Evolutionary conservation across 2,888 invertebrate genomes (phyloP).

Genomic region (Leptinotarsa peninsularis): DNA sequence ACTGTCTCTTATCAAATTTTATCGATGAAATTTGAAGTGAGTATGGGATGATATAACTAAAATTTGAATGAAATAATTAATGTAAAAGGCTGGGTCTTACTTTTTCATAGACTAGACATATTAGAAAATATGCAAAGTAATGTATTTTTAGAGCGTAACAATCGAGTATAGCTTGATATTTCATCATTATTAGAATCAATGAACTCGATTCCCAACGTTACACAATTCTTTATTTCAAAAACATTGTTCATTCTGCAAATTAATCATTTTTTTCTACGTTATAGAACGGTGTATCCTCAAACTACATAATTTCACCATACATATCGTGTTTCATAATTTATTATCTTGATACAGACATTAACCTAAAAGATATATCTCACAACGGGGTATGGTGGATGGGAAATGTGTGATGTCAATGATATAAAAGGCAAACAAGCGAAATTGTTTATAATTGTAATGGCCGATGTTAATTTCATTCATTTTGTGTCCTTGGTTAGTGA

Average conservation of each 20-base stretch:
- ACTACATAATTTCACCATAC: neutral
- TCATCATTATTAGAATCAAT: neutral
- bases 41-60: too few relatives aligned
- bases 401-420: neutral
- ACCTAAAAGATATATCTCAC: neutral
- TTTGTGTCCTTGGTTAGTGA: neutral
- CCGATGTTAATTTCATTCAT: neutral
- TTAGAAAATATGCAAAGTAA: neutral
- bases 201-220: neutral
- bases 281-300: neutral
- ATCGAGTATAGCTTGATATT: neutral
- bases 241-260: conserved; percentile 16
- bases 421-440: neutral
- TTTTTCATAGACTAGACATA: too few relatives aligned
- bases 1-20: too few relatives aligned
- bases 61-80: too few relatives aligned
- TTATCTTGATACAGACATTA: neutral
- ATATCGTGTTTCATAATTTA: conserved; percentile 6
- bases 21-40: too few relatives aligned
- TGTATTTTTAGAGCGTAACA: neutral
- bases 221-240: neutral
- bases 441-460: neutral
- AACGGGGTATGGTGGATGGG: neutral
- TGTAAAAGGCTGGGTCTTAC: too few relatives aligned
- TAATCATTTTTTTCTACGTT: neutral